Conservation (phyloP, 2,888 invertebrate species). For the Pycnomerus fuliginosus region DNA sequence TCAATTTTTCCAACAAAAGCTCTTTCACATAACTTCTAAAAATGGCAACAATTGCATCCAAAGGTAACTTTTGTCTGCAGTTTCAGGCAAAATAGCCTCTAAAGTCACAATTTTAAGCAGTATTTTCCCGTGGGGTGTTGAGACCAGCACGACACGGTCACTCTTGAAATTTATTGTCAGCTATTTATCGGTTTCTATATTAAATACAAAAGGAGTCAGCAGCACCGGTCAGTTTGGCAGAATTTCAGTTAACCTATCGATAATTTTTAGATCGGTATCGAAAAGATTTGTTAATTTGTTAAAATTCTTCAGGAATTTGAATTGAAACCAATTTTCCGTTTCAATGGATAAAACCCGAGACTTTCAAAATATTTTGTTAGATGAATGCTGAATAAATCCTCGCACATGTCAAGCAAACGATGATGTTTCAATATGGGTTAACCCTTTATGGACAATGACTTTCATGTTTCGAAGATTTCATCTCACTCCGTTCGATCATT, state of each 20-base stretch:
- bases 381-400: constrained; percentile 6
- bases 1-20: too few species aligned
- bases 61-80: too few species aligned
- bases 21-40: too few species aligned
- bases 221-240: not conserved
- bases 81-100: too few species aligned
- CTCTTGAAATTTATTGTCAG: constrained; percentile 1
- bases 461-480: constrained; percentile 19
- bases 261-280: too few species aligned
- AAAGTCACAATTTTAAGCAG: too few species aligned
- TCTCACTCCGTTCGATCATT: constrained; percentile 16
- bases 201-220: not conserved
- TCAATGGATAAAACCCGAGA: constrained; percentile 8
- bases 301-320: too few species aligned
- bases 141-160: too few species aligned
- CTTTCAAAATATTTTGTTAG: constrained; percentile 15
- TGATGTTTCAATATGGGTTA: constrained; percentile 19
- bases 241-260: not conserved
- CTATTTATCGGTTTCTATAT: not conserved
- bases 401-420: constrained; percentile 8
- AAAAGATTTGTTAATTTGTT: constrained; percentile 2
- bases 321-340: constrained; percentile 15
- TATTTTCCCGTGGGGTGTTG: too few species aligned
- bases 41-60: too few species aligned
- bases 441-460: constrained; percentile 22